Evolutionary conservation across 2,113 vertebrate genomes (phyloP).

Genomic region (Clinocottus analis): DNA sequence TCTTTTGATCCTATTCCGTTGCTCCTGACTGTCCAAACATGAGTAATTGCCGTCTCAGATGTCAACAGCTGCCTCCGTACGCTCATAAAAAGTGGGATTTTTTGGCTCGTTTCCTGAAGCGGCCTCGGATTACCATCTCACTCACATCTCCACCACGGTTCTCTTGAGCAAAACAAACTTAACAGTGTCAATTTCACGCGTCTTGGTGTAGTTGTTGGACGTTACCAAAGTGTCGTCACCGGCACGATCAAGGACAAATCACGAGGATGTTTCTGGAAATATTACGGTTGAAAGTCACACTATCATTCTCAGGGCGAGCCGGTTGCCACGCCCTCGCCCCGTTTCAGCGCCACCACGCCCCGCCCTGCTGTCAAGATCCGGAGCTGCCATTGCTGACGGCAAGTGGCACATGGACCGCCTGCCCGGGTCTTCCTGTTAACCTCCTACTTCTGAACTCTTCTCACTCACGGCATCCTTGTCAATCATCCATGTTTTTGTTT

Average conservation of each 20-base stretch:
- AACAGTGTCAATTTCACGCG: neutral
- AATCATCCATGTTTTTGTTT: too few relatives aligned
- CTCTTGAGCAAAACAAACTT: neutral
- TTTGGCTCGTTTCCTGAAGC: slow-evolving; percentile 11
- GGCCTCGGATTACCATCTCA: slow-evolving; percentile 12
- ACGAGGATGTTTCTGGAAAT: neutral
- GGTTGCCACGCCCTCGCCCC: neutral
- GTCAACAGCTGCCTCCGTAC: slow-evolving; percentile 22
- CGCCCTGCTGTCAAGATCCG: too few relatives aligned
- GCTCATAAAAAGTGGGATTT: slow-evolving; percentile 18
- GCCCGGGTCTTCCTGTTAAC: neutral
- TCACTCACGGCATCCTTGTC: neutral
- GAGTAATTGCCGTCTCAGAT: slow-evolving; percentile 25
- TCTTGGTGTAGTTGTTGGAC: slow-evolving; percentile 27
- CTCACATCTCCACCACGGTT: neutral
- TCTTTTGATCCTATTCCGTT: slow-evolving; percentile 27
- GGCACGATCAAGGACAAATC: slow-evolving; percentile 26
- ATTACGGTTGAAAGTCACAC: neutral
- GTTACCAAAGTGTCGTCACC: slow-evolving; percentile 20
- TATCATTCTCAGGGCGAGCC: neutral
- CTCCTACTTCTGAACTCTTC: neutral
- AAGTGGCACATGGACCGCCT: neutral
- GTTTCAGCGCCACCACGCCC: too few relatives aligned
- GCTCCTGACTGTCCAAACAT: slow-evolving; percentile 28
- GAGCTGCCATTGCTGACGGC: neutral